Evolutionary conservation across 2,797 vertebrate genomes (phyloP), one percentile per base, ranked within the genome.

Genomic region (Enteromius argenteus): DNA sequence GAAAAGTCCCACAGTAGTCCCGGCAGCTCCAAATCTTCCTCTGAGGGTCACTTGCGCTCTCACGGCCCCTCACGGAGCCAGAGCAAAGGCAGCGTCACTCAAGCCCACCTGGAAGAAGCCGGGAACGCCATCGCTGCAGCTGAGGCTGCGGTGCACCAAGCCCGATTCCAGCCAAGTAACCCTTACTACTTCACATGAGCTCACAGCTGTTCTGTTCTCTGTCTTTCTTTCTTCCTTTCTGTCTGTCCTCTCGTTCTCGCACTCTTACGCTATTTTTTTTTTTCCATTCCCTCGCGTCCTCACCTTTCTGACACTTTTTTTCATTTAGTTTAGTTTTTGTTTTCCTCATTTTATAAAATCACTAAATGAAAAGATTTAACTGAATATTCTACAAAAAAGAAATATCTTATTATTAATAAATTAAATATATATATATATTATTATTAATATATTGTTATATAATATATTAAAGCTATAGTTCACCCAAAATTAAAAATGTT

Each of bases 81-180:
- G 95, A 99, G 98, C 95, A 99, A 99, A 95, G 97, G 96, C 94
- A 99, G 98, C 0, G 97, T 99, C 93, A 99, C 98, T 87, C 98
- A 99, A 93, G 95, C 97, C 42, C 98, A 99, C 93, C 97, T 99
- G 17, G 98, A 99, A 94, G 98, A 99, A 0, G 98, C 97, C 85
- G 98, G 98, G 87, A 97, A 97, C 89, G 98, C 98, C 91, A 99
- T 99, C 89, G 98, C 98, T 32, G 98, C 98, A 46, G 97, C 98
- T 0, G 98, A 99, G 95, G 98, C 97, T 83, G 98, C 98, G 30
- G 98, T 99, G 87, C 98, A 99, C 86, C 98, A 99, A 89, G 96
- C 97, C 89, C 97, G 97, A 93, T 96, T 98, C 91, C 98, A 99
- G 98, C 98, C 98, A 99, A 99, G 98, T 99, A 99, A 99, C 96